phyloP scores from a whole-genome alignment of 2,797 vertebrate genomes.

The Pangasius sanitwongsei region DNA sequence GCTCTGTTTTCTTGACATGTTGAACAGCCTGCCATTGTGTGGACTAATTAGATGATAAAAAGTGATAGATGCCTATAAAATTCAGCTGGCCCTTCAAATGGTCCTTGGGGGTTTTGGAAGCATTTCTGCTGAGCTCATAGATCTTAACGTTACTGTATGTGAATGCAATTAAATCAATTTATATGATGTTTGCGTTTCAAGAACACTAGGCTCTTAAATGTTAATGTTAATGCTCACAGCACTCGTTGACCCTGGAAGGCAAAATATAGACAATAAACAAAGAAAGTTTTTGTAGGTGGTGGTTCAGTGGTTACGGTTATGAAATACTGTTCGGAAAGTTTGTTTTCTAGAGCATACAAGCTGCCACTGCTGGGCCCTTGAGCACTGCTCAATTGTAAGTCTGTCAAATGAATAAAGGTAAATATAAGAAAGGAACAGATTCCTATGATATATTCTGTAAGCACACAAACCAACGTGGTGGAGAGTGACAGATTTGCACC shows the following conservation, averaged over 20 bases:
- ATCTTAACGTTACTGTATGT: conserved; percentile 87
- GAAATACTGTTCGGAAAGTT: neutral
- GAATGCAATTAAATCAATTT: conserved; percentile 90
- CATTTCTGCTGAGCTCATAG: conserved; percentile 90
- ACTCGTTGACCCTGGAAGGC: conserved; percentile 66
- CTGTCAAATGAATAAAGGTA: conserved; percentile 30
- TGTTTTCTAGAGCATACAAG: too few relatives aligned
- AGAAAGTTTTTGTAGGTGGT: neutral
- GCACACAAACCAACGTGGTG: neutral
- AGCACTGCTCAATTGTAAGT: neutral
- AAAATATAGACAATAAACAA: conserved; percentile 34
- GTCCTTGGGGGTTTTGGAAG: conserved; percentile 82
- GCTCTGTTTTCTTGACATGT: conserved; percentile 78
- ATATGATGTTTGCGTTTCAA: conserved; percentile 79
- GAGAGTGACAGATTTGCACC: conserved; percentile 57
- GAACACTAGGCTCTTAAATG: conserved; percentile 65
- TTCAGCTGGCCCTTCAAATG: conserved; percentile 79
- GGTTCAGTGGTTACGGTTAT: neutral
- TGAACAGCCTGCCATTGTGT: conserved; percentile 85
- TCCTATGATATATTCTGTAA: conserved; percentile 41
- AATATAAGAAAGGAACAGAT: conserved; percentile 46
- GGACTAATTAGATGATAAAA: conserved; percentile 98
- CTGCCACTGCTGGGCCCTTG: neutral
- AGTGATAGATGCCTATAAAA: conserved; percentile 96
- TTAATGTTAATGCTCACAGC: conserved; percentile 12